Conservation (phyloP, 2,113 vertebrate genomes). For the Psettodes erumei region DNA sequence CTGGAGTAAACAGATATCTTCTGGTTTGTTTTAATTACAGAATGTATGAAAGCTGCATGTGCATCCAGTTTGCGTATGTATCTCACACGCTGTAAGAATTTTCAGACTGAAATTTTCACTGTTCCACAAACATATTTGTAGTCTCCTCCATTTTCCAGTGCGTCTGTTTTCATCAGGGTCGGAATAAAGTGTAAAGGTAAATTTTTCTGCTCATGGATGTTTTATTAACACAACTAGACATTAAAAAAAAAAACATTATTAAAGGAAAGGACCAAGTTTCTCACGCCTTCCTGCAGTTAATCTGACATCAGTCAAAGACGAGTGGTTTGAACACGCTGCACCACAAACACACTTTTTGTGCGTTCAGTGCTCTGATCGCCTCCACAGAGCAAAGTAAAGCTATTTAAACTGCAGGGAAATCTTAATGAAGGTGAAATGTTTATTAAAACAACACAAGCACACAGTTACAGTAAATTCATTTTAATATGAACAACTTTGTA, state of each 20-base stretch:
- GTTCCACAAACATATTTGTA: background rate
- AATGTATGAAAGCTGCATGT: background rate
- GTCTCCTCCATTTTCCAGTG: background rate
- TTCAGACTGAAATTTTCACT: background rate
- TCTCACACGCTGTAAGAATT: no score
- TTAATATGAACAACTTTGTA: background rate
- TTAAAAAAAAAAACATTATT: no score
- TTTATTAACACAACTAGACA: background rate
- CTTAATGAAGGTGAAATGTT: background rate
- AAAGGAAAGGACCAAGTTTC: background rate
- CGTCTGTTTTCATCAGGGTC: accelerated
- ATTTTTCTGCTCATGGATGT: background rate
- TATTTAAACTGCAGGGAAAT: background rate
- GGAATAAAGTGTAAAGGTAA: no score
- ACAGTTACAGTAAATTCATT: background rate
- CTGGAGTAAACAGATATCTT: no score
- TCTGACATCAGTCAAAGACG: background rate
- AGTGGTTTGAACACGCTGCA: no score
- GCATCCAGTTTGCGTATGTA: no score
- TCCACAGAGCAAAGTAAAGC: background rate
- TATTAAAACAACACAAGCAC: background rate
- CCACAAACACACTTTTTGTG: no score
- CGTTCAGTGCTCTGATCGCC: background rate
- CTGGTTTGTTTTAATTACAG: background rate
- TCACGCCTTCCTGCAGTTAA: background rate